These are phyloP conservation scores for Conger conger DNA, from an alignment of 2,113 vertebrate species.

Conservation along the genomic window DNA sequence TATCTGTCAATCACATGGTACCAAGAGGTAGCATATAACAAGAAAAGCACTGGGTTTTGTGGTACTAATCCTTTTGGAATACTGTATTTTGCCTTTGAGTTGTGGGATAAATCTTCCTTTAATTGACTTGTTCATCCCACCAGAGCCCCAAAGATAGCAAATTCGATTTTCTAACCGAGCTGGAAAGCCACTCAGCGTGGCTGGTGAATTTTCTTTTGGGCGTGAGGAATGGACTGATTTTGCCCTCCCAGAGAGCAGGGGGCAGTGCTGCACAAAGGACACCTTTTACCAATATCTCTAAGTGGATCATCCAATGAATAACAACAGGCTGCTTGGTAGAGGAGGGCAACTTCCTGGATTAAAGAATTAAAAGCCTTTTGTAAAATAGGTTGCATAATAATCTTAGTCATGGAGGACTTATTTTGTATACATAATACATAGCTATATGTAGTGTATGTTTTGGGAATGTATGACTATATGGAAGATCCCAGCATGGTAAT, in stretches of 20 bases:
- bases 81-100: too few species aligned
- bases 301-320: constrained; percentile 4
- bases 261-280: neutral
- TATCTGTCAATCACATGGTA: too few species aligned
- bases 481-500: constrained; percentile 45
- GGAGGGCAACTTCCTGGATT: neutral
- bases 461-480: constrained; percentile 47
- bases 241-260: constrained; percentile 10
- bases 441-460: constrained; percentile 49
- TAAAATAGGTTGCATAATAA: constrained; percentile 31
- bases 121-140: too few species aligned
- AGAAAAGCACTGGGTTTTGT: too few species aligned
- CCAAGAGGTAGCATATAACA: too few species aligned
- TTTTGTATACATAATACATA: constrained; percentile 53
- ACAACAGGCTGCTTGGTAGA: neutral
- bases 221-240: neutral
- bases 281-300: neutral
- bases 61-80: too few species aligned
- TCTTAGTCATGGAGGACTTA: constrained; percentile 43
- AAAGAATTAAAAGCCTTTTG: neutral
- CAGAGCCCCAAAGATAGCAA: neutral
- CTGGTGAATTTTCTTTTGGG: neutral
- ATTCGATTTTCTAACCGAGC: neutral
- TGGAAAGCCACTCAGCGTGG: neutral
- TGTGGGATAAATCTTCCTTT: too few species aligned